These are phyloP conservation scores for Babylonia areolata DNA, from an alignment of 1,140 invertebrate genomes.

Conservation along the genomic window DNA sequence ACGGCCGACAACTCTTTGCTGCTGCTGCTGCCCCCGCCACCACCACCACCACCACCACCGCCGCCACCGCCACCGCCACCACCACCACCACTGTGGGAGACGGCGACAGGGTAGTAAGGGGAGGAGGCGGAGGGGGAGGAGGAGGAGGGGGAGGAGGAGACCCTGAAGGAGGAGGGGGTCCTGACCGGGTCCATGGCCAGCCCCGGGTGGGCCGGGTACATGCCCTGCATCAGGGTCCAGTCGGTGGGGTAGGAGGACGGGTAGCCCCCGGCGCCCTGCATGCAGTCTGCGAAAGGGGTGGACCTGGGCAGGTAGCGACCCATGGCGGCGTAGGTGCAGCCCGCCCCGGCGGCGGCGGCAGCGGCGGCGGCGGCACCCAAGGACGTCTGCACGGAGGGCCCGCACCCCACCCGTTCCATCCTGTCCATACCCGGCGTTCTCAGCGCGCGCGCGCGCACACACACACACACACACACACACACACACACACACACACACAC, in stretches of 20 bases:
- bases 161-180: neutral
- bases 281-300: conserved; percentile 62
- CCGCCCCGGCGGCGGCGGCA: neutral
- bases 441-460: neutral
- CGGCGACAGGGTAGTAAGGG: conserved; percentile 11
- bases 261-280: conserved; percentile 59
- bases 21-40: too few species aligned
- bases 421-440: conserved; percentile 30
- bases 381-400: conserved; percentile 24
- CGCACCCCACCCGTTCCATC: conserved; percentile 28
- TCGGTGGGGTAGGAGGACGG: conserved; percentile 58
- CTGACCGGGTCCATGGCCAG: conserved; percentile 35
- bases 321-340: conserved; percentile 53
- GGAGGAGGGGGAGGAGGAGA: neutral
- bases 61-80: too few species aligned
- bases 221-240: conserved; percentile 60
- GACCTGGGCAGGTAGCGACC: conserved; percentile 60
- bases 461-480: too few species aligned
- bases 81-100: neutral
- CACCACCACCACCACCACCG: too few species aligned
- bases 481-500: neutral
- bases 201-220: conserved; percentile 41
- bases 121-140: conserved; percentile 19
- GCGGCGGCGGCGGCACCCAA: conserved; percentile 27
- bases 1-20: neutral